Percentiles rank a stretch among this genome's conserved stretches.
Conservation (phyloP, 2,797 vertebrate genomes). For the Hippocampus kuda region DNA sequence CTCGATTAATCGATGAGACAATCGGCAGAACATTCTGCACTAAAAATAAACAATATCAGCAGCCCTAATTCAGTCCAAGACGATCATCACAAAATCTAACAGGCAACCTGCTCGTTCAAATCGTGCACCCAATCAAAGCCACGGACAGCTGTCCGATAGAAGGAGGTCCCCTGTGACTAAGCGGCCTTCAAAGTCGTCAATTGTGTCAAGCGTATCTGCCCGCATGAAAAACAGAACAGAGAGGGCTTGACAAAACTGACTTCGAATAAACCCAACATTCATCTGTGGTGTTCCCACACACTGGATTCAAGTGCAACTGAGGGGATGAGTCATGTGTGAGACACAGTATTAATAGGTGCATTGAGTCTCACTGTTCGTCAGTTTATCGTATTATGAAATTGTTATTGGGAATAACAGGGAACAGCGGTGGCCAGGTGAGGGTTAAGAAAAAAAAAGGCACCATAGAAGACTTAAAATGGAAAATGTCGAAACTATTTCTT, state of each 20-base stretch:
- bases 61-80: not conserved
- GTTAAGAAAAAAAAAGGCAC: too few species aligned
- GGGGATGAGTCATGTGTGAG: constrained; percentile 15
- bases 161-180: not conserved
- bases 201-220: constrained; percentile 7
- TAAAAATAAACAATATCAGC: not conserved
- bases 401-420: not conserved
- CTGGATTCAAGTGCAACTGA: constrained; percentile 7
- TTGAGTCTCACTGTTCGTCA: not conserved
- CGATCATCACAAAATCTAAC: not conserved
- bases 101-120: not conserved
- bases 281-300: constrained; percentile 9
- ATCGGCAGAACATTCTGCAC: not conserved
- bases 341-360: constrained; percentile 2
- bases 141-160: not conserved
- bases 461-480: too few species aligned
- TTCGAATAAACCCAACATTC: constrained; percentile 1
- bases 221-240: not conserved
- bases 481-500: too few species aligned
- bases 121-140: not conserved
- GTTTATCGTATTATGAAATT: too few species aligned
- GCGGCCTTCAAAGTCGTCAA: not conserved
- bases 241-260: not conserved
- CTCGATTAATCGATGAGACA: too few species aligned
- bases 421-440: not conserved